phyloP scores from a whole-genome alignment of 2,888 invertebrate species.

The Lamproptera curius region DNA sequence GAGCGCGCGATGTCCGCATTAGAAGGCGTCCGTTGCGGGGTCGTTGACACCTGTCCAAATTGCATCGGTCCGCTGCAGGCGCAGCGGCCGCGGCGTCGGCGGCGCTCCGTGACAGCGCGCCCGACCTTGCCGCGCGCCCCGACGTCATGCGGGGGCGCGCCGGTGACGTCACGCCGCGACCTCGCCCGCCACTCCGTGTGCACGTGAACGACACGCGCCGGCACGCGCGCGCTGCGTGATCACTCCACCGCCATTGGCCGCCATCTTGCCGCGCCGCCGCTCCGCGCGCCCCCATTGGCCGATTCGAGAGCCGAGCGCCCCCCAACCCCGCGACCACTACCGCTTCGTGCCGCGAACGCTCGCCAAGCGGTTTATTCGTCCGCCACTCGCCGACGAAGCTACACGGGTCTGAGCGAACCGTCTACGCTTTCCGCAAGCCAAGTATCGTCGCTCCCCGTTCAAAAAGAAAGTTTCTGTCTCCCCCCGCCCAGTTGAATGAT shows the following conservation, averaged over 20 bases:
- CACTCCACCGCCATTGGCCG: constrained; percentile 78
- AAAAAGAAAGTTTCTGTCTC: constrained; percentile 61
- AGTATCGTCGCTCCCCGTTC: constrained; percentile 72
- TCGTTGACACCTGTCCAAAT: constrained; percentile 29
- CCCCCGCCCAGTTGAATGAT: constrained; percentile 49
- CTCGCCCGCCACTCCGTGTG: constrained; percentile 82
- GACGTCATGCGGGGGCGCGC: constrained; percentile 76
- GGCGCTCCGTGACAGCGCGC: constrained; percentile 42
- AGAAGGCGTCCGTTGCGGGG: constrained; percentile 34
- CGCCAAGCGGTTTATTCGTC: constrained; percentile 72
- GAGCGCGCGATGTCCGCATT: background rate
- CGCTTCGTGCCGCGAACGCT: constrained; percentile 67
- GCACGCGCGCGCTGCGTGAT: constrained; percentile 89
- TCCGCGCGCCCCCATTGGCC: constrained; percentile 79
- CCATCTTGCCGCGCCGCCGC: constrained; percentile 83
- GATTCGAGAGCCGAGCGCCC: constrained; percentile 62
- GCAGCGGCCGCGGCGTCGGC: constrained; percentile 51
- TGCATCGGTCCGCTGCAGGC: constrained; percentile 27
- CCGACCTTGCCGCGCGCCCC: constrained; percentile 47
- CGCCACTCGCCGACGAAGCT: constrained; percentile 59
- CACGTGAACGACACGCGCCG: constrained; percentile 91
- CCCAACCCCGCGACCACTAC: constrained; percentile 52
- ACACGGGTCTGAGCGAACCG: constrained; percentile 60
- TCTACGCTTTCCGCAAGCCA: constrained; percentile 46
- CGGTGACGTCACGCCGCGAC: constrained; percentile 80